Percentiles rank a stretch among this genome's conserved stretches.
phyloP scores from a whole-genome alignment of 1,140 invertebrate genomes.

The Mya arenaria region DNA sequence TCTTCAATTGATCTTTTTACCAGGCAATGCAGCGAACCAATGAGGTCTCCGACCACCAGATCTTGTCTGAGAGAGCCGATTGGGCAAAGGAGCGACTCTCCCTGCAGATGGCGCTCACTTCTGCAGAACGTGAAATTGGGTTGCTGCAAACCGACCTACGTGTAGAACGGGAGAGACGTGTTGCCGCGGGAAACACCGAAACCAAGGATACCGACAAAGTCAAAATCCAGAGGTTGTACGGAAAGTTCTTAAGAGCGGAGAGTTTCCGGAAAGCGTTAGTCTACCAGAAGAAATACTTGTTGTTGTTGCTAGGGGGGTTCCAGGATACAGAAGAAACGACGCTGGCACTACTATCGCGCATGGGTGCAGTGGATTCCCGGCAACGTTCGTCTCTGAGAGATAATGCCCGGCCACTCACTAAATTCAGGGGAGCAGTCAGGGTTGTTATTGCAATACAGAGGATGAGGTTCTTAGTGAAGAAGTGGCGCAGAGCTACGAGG shows the following conservation, averaged over 20 bases:
- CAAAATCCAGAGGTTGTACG: conserved; percentile 88
- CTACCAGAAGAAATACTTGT: conserved; percentile 92
- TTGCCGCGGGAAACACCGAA: conserved; percentile 54
- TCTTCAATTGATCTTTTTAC: too few relatives aligned
- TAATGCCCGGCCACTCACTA: conserved; percentile 61
- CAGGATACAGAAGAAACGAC: conserved; percentile 82
- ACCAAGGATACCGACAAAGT: conserved; percentile 43
- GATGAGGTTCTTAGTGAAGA: conserved; percentile 89
- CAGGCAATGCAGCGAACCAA: conserved; percentile 39
- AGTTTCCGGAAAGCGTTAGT: conserved; percentile 91
- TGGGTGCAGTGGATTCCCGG: conserved; percentile 65
- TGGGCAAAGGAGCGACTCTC: conserved; percentile 78
- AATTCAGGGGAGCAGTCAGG: conserved; percentile 84
- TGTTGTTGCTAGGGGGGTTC: conserved; percentile 87
- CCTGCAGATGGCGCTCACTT: conserved; percentile 74
- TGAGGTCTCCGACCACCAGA: conserved; percentile 15
- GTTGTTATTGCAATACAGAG: conserved; percentile 52
- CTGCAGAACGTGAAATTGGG: conserved; percentile 73
- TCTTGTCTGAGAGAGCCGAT: conserved; percentile 69
- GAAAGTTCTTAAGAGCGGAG: conserved; percentile 88
- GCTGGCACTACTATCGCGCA: conserved; percentile 75
- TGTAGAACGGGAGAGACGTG: conserved; percentile 58
- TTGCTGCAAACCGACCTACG: conserved; percentile 69
- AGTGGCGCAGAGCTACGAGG: conserved; percentile 83
- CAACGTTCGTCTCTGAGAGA: background rate